Evolutionary conservation across 2,113 vertebrate species (phyloP).

Genomic region (Chionodraco myersi): DNA sequence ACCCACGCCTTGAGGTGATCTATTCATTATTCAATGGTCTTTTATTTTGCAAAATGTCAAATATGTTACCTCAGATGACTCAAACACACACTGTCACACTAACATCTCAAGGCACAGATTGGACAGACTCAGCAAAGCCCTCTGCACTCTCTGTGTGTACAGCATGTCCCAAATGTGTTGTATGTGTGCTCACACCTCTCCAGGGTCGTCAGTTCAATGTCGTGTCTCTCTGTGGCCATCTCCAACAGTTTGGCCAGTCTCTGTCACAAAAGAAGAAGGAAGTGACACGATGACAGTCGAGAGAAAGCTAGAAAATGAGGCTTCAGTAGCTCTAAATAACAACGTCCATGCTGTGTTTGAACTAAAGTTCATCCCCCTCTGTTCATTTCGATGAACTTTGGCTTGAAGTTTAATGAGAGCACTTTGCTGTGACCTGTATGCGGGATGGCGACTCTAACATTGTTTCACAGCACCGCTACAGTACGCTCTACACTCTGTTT

Average conservation of each 20-base stretch:
- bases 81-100: constrained; percentile 27
- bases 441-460: background rate
- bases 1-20: constrained; percentile 52
- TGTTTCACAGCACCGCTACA: background rate
- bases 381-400: constrained; percentile 16
- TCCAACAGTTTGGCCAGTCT: constrained; percentile 90
- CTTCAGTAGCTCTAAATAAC: constrained; percentile 15
- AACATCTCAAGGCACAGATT: constrained; percentile 52
- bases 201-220: constrained; percentile 86
- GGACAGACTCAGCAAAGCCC: constrained; percentile 44
- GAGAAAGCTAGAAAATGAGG: constrained; percentile 2
- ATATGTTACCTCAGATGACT: constrained; percentile 55
- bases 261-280: constrained; percentile 79
- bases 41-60: constrained; percentile 66
- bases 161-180: constrained; percentile 54
- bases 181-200: constrained; percentile 85
- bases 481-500: background rate
- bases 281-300: constrained; percentile 44
- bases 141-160: constrained; percentile 35
- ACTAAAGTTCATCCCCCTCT: constrained; percentile 13
- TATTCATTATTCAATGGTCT: constrained; percentile 54
- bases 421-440: background rate
- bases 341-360: background rate
- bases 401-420: background rate
- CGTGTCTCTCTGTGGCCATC: constrained; percentile 90